Base-by-base conservation (phyloP, 2,888 invertebrate species). In the Beris morrisii region DNA sequence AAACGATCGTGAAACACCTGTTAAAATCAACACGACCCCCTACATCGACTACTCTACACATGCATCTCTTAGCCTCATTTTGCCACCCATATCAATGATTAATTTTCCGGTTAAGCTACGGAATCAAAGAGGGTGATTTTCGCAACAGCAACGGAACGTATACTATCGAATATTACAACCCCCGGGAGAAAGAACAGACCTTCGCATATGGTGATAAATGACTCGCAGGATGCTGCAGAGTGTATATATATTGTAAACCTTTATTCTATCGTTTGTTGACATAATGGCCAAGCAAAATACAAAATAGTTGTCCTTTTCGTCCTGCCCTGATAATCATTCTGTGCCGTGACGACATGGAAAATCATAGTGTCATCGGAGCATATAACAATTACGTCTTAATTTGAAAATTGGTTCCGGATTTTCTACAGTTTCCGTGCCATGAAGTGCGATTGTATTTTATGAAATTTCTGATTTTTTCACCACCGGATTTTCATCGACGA, bases 351-450 rank as follows among this genome's bases (percentile, higher is more conserved):
- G 32, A 31, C 13, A 31, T 43, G 22, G 28, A 63, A 63, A 56
- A 56, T 63, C 32, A 63, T 63, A 46, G 46, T 58, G 28, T 58
- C 30, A 28, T 13, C n/a, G 11, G 13, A 52, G 43, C 52, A 22
- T 43, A 63, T 52, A 63, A 63, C 63, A 63, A 63, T 63, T 63
- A 50, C 52, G 6, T 52, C 52, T 63, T 63, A 63, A 63, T 63
- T 63, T 63, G 53, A 15, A 63, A 32, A 63, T 63, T 63, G 31
- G 63, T 63, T 63, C 63, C 48, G 63, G 38, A 38, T 38, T 38
- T 38, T 38, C 9, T 38, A 38, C 38, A 38, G 9, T 38, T 7
- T 9, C 38, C 38, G 7, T 3, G 38, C 38, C 38, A 38, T 38
- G 38, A 38, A 38, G 22, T 9, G 38, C 5, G 9, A 38, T 38